Conservation (phyloP, 2,797 vertebrate species). For the Brachymystax lenok region DNA sequence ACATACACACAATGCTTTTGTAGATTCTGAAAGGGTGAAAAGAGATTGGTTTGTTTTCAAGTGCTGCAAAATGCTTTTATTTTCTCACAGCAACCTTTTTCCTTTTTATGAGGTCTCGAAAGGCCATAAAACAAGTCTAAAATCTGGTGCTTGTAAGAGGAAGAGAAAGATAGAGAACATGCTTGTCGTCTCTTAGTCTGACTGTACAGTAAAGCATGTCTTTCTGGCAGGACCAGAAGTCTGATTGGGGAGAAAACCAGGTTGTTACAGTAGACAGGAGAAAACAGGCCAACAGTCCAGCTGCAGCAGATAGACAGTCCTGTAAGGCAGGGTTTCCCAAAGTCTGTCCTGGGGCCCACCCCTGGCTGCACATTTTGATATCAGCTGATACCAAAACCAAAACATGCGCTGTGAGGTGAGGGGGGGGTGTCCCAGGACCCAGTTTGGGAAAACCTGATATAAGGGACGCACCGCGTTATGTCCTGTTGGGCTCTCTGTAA, state of each 20-base stretch:
- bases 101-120: conserved; percentile 7
- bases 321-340: no score
- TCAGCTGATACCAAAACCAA: no score
- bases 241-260: background rate
- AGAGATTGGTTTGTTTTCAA: background rate
- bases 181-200: background rate
- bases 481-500: background rate
- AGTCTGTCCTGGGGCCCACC: no score
- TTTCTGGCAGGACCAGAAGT: conserved; percentile 12
- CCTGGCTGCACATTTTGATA: no score
- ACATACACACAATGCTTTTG: background rate
- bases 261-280: background rate
- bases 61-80: background rate
- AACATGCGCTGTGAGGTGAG: no score
- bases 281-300: background rate
- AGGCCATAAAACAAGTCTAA: conserved; percentile 12
- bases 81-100: conserved; percentile 18
- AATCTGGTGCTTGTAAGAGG: background rate
- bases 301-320: background rate
- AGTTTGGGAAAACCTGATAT: no score
- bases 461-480: background rate
- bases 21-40: background rate
- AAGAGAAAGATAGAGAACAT: background rate
- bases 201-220: conserved; percentile 19
- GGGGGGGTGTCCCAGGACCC: no score